Evolutionary conservation across 2,888 invertebrate species (phyloP).

Genomic region (Andricus quercusramuli): DNA sequence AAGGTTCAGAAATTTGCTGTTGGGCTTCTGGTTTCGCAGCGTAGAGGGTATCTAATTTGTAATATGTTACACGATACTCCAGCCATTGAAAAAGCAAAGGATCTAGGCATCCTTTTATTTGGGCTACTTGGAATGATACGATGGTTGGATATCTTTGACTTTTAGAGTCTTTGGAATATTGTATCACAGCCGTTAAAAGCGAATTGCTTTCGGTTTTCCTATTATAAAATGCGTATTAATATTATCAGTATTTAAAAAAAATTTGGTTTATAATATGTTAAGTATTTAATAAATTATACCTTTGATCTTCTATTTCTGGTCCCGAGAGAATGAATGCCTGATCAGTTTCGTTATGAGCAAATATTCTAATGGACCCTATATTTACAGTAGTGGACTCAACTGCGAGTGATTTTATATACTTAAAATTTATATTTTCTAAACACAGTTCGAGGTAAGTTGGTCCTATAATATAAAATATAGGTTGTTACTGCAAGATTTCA

Average conservation of each 20-base stretch:
- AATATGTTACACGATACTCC: slow-evolving; percentile 79
- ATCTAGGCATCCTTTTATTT: slow-evolving; percentile 82
- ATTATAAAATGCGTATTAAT: slow-evolving; percentile 32
- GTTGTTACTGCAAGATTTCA: neutral
- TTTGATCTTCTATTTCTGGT: slow-evolving; percentile 75
- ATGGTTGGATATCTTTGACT: slow-evolving; percentile 79
- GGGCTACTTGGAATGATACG: slow-evolving; percentile 79
- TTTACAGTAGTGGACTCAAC: slow-evolving; percentile 77
- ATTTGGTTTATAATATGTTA: slow-evolving; percentile 28
- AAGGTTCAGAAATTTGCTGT: slow-evolving; percentile 65
- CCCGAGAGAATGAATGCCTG: slow-evolving; percentile 82
- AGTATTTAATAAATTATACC: slow-evolving; percentile 49
- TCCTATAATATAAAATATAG: slow-evolving; percentile 75
- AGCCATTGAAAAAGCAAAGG: slow-evolving; percentile 85
- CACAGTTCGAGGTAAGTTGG: slow-evolving; percentile 83
- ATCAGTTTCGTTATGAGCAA: slow-evolving; percentile 80
- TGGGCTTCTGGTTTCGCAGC: slow-evolving; percentile 56
- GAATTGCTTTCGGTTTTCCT: slow-evolving; percentile 62
- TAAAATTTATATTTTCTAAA: slow-evolving; percentile 80
- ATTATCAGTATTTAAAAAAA: slow-evolving; percentile 10
- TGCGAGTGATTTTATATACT: slow-evolving; percentile 67
- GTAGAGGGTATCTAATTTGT: slow-evolving; percentile 63
- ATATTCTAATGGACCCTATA: slow-evolving; percentile 79
- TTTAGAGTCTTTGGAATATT: slow-evolving; percentile 69
- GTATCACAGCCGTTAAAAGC: slow-evolving; percentile 69